Base-by-base conservation (phyloP, 2,113 vertebrate genomes). In the Tupaia tana region DNA sequence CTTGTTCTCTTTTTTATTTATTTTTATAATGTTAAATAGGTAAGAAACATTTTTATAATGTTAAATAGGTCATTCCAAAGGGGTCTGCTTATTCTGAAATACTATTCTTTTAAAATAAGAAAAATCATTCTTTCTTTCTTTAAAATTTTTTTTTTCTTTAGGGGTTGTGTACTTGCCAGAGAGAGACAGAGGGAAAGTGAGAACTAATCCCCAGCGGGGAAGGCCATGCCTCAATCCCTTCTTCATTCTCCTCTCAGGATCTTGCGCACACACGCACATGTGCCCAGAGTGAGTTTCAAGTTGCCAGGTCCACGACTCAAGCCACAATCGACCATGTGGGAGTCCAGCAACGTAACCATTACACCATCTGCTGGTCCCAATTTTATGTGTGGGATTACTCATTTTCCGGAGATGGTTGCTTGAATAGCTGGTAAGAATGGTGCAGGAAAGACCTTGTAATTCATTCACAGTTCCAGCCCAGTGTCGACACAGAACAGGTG, bases 11-110 rank as follows among this genome's bases (percentile, higher is more conserved):
- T 82, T 91, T 79, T 29, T 74, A 64, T 61, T 91, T 34, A n/a
- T 87, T 95, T 95, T 91, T 75, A 59, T 81, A 78, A 90, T 90
- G 24, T 73, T 67, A 94, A 95, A 29, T 29, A 74, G 22, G 11
- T 71, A 34, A 71, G 43, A 43, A 43, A 43, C 43, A 43, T 43
- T 43, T 43, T 43, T 43, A 43, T 43, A 79, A 61, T 88, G 25
- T 69, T 63, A 93, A 94, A 29, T 29, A 69, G 22, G 18, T 83
- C 78, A 81, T 70, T 86, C 31, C 86, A 20, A 14, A 94, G 27
- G 18, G 10, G 27, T 71, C 22, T n/a, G 4, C 18, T 24, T 52
- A 74, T 81, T 9, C 74, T 43, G 24, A 81, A 71, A 13, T 64
- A 12, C 9, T 88, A 29, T 93, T 88, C 74, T 64, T 73, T 34